These are phyloP conservation scores for Epizoanthus rinbou DNA, from an alignment of 92 coral and sea anemone species.

Conservation along the genomic window DNA sequence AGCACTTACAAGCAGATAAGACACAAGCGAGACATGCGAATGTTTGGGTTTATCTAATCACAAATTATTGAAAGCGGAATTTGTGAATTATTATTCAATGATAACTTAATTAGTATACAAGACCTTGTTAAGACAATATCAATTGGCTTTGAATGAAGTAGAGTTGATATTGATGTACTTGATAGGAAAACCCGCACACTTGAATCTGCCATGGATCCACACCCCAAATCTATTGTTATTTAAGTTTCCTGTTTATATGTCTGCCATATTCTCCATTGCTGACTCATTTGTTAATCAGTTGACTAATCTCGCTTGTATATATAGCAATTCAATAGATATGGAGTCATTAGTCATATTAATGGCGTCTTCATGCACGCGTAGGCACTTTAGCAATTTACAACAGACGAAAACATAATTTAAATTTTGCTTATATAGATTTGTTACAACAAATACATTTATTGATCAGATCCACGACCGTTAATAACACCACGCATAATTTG, in stretches of 20 bases:
- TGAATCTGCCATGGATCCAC: conserved; percentile 11
- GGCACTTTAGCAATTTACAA: neutral
- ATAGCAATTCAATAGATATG: neutral
- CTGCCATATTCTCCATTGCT: neutral
- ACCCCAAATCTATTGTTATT: neutral
- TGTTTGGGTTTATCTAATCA: neutral
- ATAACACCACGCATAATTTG: no score
- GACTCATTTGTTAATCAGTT: conserved; percentile 13
- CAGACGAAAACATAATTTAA: neutral
- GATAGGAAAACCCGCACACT: conserved; percentile 15
- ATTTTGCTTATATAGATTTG: no score
- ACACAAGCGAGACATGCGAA: neutral
- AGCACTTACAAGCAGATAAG: neutral
- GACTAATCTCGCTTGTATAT: neutral
- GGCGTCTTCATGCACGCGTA: neutral
- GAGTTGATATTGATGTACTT: neutral
- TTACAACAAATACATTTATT: no score
- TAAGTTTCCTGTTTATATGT: neutral
- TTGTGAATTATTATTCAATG: conserved; percentile 13
- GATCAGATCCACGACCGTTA: no score
- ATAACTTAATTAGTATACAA: conserved; percentile 37
- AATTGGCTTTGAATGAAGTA: conserved; percentile 27
- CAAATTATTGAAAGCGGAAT: conserved; percentile 28
- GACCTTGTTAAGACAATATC: conserved; percentile 35
- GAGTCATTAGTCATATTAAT: neutral